phyloP scores from a whole-genome alignment of 2,888 invertebrate species.

The Melanophora roralis region DNA sequence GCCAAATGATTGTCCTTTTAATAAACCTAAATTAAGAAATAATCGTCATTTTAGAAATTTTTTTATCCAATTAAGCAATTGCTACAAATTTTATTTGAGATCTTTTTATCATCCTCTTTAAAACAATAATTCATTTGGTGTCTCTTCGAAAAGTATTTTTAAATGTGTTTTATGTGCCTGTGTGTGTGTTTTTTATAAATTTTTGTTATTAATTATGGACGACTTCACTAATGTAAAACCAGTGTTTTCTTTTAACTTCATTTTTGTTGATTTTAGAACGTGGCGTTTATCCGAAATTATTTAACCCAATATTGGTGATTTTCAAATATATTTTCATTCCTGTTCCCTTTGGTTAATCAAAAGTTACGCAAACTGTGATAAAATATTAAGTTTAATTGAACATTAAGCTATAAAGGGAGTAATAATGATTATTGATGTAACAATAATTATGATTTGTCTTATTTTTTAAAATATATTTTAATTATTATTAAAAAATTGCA shows the following conservation, averaged over 20 bases:
- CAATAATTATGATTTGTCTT: slow-evolving; percentile 56
- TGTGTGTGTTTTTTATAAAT: slow-evolving; percentile 7
- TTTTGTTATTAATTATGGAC: slow-evolving; percentile 47
- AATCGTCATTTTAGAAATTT: too few relatives aligned
- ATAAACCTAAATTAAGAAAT: too few relatives aligned
- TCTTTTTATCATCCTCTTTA: not conserved
- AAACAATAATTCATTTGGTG: not conserved
- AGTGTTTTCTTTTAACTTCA: slow-evolving; percentile 61
- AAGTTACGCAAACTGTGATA: slow-evolving; percentile 36
- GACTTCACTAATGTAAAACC: slow-evolving; percentile 70
- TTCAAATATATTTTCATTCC: not conserved
- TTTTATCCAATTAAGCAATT: not conserved
- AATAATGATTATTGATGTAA: slow-evolving; percentile 44
- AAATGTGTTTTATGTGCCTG: slow-evolving; percentile 19
- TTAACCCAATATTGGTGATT: slow-evolving; percentile 62
- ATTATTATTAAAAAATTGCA: not conserved
- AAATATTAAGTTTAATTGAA: slow-evolving; percentile 40
- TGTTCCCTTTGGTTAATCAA: not conserved
- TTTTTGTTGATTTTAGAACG: slow-evolving; percentile 24
- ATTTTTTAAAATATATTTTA: slow-evolving; percentile 6
- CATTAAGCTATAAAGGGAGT: not conserved
- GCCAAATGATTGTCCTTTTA: too few relatives aligned
- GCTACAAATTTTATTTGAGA: not conserved
- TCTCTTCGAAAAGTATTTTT: slow-evolving; percentile 34
- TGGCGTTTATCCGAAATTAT: slow-evolving; percentile 69